Conservation (phyloP, 2,797 vertebrate genomes). For the Alosa sapidissima region DNA sequence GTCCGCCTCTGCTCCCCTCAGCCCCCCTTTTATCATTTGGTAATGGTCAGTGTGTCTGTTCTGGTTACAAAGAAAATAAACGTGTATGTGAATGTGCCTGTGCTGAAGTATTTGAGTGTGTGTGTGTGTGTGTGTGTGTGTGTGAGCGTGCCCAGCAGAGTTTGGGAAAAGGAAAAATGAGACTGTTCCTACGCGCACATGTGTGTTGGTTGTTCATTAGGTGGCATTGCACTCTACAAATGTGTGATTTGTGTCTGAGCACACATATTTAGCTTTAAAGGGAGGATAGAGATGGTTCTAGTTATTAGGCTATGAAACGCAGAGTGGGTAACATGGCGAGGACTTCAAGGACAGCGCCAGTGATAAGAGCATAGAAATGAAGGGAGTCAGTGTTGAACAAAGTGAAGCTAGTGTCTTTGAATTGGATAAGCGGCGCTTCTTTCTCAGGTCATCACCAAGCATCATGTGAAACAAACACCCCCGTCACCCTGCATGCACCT, state of each 20-base stretch:
- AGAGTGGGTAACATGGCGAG: neutral
- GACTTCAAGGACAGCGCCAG: neutral
- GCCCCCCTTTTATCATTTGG: constrained; percentile 37
- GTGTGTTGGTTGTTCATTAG: neutral
- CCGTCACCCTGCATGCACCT: neutral
- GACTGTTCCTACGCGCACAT: neutral
- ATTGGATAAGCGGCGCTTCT: neutral
- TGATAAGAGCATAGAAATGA: neutral
- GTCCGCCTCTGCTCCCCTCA: constrained; percentile 33
- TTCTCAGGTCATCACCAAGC: constrained; percentile 17
- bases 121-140: neutral
- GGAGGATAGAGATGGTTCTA: neutral
- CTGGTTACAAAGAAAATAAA: constrained; percentile 38
- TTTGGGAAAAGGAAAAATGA: constrained; percentile 25
- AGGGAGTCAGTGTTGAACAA: constrained; percentile 24
- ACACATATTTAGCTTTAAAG: neutral
- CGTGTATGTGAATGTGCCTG: constrained; percentile 8
- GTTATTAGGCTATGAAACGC: neutral
- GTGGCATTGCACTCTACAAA: neutral
- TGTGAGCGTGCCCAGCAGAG: constrained; percentile 14
- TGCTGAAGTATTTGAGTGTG: constrained; percentile 17
- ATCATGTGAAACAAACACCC: constrained; percentile 21
- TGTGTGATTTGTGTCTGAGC: neutral
- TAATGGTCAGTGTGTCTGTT: constrained; percentile 37
- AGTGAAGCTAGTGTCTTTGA: constrained; percentile 12